These are phyloP conservation scores for Amphiprion ocellaris DNA, from an alignment of 2,113 vertebrate species.

Conservation along the genomic window DNA sequence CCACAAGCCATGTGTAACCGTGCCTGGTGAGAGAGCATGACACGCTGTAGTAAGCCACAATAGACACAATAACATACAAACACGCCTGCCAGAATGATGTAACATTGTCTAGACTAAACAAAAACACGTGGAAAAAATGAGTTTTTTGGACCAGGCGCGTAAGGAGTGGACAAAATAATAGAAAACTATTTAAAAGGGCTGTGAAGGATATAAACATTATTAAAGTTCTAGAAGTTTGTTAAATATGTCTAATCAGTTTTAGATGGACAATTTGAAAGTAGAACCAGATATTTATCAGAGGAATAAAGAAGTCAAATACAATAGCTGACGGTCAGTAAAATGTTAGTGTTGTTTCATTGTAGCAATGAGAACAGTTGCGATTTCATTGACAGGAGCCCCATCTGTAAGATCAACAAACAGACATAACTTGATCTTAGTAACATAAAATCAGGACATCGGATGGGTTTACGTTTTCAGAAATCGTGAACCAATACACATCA, in stretches of 20 bases:
- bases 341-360: too few species aligned
- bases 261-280: too few species aligned
- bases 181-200: background rate
- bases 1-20: slow-evolving; percentile 78
- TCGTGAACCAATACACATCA: background rate
- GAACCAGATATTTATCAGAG: too few species aligned
- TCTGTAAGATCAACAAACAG: too few species aligned
- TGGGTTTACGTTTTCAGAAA: background rate
- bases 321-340: too few species aligned
- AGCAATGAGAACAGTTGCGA: too few species aligned
- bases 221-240: background rate
- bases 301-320: too few species aligned
- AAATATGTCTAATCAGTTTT: too few species aligned
- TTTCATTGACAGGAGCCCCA: too few species aligned
- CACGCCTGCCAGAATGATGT: slow-evolving; percentile 69
- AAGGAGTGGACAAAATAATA: background rate
- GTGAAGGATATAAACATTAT: background rate
- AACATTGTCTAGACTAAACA: slow-evolving; percentile 76
- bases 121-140: slow-evolving; percentile 36
- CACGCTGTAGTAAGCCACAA: slow-evolving; percentile 71
- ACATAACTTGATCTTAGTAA: too few species aligned
- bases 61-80: slow-evolving; percentile 75
- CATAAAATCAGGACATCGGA: too few species aligned
- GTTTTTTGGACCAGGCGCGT: background rate
- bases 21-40: slow-evolving; percentile 72